Evolutionary conservation across 2,888 invertebrate species (phyloP), one percentile per base, ranked within the genome.

Genomic region (Drosophila nr. fundita): DNA sequence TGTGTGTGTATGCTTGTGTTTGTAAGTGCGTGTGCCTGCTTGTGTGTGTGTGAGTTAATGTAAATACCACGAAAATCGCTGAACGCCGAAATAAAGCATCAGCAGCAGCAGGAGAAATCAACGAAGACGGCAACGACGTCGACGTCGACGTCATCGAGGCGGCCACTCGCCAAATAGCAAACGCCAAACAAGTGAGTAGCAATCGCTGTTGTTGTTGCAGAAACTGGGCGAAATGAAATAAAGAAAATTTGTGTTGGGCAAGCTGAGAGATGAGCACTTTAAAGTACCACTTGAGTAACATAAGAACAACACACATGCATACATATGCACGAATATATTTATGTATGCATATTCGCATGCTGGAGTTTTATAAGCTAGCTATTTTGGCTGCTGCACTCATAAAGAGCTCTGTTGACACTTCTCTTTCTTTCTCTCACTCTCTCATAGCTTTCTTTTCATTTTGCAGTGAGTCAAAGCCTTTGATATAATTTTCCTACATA

Each of bases 21-120:
- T 64, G 63, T 50, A 58, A 53, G 71, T 67, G 53, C 30, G 64
- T 65, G 68, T 66, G 40, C 10, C 18, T 50, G 40, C 36, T 29
- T 58, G 53, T 40, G 18, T 52, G n/a, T 60, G 66, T 73, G 83
- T 76, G 60, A 68, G 75, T 71, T 73, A 80, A 84, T 87, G 84
- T 84, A 84, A 84, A 84, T 84, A 87, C 84, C 78, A 87, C 83
- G 83, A 85, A 84, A 85, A 76, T 76, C 85, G 83, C 83, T 72
- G 87, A 87, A 82, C 73, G 85, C 87, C 85, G 78, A 85, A 80
- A 85, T 85, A 87, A 82, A 87, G 70, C 77, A 45, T 45, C 45
- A 82, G 70, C 83, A 87, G 65, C 74, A 30, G 52, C 30, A 82
- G 71, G 75, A 87, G 65, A 85, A 87, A 87, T 87, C 84, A 82